phyloP scores from a whole-genome alignment of 2,113 vertebrate species.

The Pleuronectes platessa region DNA sequence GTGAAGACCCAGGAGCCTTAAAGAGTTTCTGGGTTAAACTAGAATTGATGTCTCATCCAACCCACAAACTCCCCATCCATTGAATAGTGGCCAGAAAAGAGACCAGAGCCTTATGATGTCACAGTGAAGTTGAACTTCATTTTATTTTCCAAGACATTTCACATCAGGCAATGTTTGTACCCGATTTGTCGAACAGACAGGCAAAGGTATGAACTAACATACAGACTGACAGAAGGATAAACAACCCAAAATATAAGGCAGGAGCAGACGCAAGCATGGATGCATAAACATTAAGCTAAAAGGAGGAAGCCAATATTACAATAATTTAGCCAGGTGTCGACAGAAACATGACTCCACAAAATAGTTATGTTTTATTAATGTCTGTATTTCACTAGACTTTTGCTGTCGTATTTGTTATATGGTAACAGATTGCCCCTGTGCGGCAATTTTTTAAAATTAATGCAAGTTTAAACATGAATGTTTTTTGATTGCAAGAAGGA shows the following conservation, averaged over 20 bases:
- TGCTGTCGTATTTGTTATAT: too few relatives aligned
- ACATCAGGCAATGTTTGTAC: background rate
- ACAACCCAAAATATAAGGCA: background rate
- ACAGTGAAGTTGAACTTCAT: background rate
- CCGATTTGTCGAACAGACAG: background rate
- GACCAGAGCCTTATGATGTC: background rate
- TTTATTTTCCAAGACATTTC: too few relatives aligned
- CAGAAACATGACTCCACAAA: background rate
- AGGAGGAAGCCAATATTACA: background rate
- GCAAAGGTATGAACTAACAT: background rate
- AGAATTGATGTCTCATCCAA: too few relatives aligned
- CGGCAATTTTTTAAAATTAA: too few relatives aligned
- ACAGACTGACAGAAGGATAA: background rate
- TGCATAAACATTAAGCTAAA: background rate
- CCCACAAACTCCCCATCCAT: too few relatives aligned
- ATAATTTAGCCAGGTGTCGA: background rate
- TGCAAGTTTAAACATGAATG: background rate
- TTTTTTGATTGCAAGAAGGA: background rate
- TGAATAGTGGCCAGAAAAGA: too few relatives aligned
- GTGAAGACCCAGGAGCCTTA: too few relatives aligned
- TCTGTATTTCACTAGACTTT: too few relatives aligned
- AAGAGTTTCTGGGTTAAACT: background rate
- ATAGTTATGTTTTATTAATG: background rate
- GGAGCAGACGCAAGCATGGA: background rate
- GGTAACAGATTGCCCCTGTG: too few relatives aligned